Evolutionary conservation across 2,113 vertebrate species (phyloP).

Genomic region (Pteronura brasiliensis): DNA sequence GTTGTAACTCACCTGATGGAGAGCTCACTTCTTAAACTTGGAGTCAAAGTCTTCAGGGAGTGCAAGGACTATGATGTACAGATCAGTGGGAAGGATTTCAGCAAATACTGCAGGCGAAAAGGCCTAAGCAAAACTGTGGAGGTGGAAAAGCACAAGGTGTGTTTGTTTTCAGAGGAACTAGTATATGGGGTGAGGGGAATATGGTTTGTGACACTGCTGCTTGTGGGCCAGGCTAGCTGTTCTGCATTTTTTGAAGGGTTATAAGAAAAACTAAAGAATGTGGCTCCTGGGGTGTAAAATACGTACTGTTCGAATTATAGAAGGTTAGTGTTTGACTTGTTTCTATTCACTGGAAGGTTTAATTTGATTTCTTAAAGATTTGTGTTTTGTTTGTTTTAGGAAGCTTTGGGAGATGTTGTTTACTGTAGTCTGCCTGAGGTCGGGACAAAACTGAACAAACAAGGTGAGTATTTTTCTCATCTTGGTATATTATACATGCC

Average conservation of each 20-base stretch:
- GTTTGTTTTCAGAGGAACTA: not conserved
- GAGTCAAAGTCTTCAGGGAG: not conserved
- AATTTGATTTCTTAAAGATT: conserved; percentile 5
- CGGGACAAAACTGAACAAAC: conserved; percentile 92
- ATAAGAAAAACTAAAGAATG: not conserved
- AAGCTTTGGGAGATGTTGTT: conserved; percentile 96
- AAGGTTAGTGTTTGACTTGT: not conserved
- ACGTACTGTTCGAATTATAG: not conserved
- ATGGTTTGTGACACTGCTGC: not conserved
- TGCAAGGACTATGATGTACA: not conserved
- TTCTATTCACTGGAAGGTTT: not conserved
- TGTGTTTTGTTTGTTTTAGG: conserved; percentile 81
- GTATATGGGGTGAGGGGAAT: not conserved
- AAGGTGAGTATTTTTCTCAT: conserved; percentile 84
- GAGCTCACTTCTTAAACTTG: not conserved
- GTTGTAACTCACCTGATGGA: not conserved
- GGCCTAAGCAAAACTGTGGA: not conserved
- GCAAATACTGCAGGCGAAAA: not conserved
- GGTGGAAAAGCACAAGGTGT: not conserved
- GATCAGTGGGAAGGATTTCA: not conserved
- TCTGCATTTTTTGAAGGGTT: not conserved
- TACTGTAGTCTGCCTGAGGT: conserved; percentile 98
- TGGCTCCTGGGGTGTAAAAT: not conserved
- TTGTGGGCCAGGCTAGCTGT: not conserved
- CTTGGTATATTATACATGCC: not conserved